Evolutionary conservation across 2,888 invertebrate genomes (phyloP), one percentile per base, ranked within the genome.

Genomic region (Habroteleia sp.): DNA sequence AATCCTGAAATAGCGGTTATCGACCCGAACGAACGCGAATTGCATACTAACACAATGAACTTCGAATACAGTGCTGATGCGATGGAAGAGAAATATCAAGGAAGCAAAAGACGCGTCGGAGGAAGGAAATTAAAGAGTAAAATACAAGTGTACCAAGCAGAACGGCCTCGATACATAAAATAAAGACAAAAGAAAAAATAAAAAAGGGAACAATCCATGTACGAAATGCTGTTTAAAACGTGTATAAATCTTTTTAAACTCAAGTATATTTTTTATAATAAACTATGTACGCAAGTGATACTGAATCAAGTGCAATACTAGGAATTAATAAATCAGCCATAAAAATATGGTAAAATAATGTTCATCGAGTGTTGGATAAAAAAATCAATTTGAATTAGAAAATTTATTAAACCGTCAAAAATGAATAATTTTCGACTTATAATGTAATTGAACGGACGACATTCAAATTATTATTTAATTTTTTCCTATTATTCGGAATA

Each of bases 31-130:
- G 56, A 65, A 74, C 74, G 58, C 63, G 60, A 68, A 74, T 58
- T 69, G 74, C 72, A 74, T 74, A 56, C 58, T 69, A 69, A 74
- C 54, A 63, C 58, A 74, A 69, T 63, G 74, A 68, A 63, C 14
- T 52, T 66, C 66, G 29, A 50, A 62, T 50, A 58, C 50, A 42
- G 58, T 23, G 31, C 52, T 63, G 62, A 48, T 62, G 71, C 66
- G 63, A 76, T 74, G 71, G 58, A 58, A 76, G 65, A 62, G 72
- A 74, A 74, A 72, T 72, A 74, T 72, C 72, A 72, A 72, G 68
- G 48, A 77, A 65, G 41, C 56, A 68, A 54, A 52, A 68, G 74
- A 66, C 52, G 66, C 69, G 62, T 33, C 37, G 37, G 10, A 65
- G 44, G 16, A 52, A 71, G 68, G 52, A 68, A 56, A 50, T 65